A percentile compares a stretch with the other conserved stretches of the same genome.
Evolutionary conservation across 2,113 vertebrate genomes (phyloP).

Genomic region (Alouatta palliata): DNA sequence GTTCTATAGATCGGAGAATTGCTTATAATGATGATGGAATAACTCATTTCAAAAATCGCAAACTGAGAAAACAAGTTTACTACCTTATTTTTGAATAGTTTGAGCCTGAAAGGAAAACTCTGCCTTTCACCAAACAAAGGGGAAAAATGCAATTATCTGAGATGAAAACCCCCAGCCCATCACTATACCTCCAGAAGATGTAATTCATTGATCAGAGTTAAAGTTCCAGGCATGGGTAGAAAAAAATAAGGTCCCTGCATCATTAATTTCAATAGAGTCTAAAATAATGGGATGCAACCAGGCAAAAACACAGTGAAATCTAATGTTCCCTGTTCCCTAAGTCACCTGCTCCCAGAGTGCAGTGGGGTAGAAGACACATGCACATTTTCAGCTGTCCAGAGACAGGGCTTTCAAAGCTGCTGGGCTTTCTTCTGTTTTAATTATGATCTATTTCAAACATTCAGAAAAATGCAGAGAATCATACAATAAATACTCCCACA

Average conservation of each 20-base stretch:
- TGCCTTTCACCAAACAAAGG: slow-evolving; percentile 59
- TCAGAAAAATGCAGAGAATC: slow-evolving; percentile 14
- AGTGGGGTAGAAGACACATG: not conserved
- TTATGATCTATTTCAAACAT: not conserved
- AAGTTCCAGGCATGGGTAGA: slow-evolving; percentile 53
- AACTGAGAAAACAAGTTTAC: slow-evolving; percentile 64
- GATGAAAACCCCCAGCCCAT: slow-evolving; percentile 48
- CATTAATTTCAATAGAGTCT: slow-evolving; percentile 70
- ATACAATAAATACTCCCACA: not conserved
- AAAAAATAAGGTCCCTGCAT: slow-evolving; percentile 61
- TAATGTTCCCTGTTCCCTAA: not conserved
- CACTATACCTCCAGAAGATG: slow-evolving; percentile 65
- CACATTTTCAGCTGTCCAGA: not conserved
- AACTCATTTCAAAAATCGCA: slow-evolving; percentile 66
- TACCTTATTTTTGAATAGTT: slow-evolving; percentile 63
- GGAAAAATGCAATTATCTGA: slow-evolving; percentile 71
- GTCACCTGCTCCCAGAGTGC: not conserved
- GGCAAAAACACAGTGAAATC: slow-evolving; percentile 24
- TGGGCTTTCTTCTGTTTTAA: not conserved
- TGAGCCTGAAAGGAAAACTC: slow-evolving; percentile 54
- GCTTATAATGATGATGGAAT: slow-evolving; percentile 63
- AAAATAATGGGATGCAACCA: slow-evolving; percentile 47
- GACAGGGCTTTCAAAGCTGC: not conserved
- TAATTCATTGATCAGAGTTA: slow-evolving; percentile 74
- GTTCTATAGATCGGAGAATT: slow-evolving; percentile 58